Evolutionary conservation across 1,140 invertebrate species (phyloP).

Genomic region (Wiebesia pumilae): DNA sequence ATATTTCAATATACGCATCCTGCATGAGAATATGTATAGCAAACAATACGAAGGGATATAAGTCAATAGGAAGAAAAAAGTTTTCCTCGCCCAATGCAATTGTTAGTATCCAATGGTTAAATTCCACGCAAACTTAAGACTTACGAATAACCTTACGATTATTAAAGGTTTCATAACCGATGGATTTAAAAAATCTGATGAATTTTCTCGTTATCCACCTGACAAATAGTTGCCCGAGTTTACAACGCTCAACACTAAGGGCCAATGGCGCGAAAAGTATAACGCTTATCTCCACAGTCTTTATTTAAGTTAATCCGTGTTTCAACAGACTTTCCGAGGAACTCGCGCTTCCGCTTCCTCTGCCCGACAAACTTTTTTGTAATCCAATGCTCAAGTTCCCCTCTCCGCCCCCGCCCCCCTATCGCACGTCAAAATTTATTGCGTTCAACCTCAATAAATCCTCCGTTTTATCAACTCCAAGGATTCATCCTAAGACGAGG

Average conservation of each 20-base stretch:
- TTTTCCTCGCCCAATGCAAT: too few relatives aligned
- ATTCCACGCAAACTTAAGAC: not conserved
- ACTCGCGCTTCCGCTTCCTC: slow-evolving; percentile 28
- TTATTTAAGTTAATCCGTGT: slow-evolving; percentile 52
- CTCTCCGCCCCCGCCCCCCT: not conserved
- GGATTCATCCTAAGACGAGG: slow-evolving; percentile 19
- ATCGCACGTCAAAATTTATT: slow-evolving; percentile 51
- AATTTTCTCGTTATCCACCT: slow-evolving; percentile 7
- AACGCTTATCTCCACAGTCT: slow-evolving; percentile 38
- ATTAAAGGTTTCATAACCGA: not conserved
- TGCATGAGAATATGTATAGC: too few relatives aligned
- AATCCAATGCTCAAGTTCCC: slow-evolving; percentile 28
- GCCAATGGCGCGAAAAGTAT: slow-evolving; percentile 40
- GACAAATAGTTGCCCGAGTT: slow-evolving; percentile 15
- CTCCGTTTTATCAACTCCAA: slow-evolving; percentile 36
- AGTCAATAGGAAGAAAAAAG: too few relatives aligned
- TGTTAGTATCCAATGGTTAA: too few relatives aligned
- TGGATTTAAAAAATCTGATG: not conserved
- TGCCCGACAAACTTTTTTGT: slow-evolving; percentile 51
- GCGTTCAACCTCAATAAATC: slow-evolving; percentile 51
- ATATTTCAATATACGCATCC: too few relatives aligned
- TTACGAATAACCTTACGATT: not conserved
- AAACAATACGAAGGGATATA: too few relatives aligned
- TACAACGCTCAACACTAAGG: not conserved
- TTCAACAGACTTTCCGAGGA: slow-evolving; percentile 44